Evolutionary conservation across 2,113 vertebrate species (phyloP).

Genomic region (Dicrurus megarhynchus): DNA sequence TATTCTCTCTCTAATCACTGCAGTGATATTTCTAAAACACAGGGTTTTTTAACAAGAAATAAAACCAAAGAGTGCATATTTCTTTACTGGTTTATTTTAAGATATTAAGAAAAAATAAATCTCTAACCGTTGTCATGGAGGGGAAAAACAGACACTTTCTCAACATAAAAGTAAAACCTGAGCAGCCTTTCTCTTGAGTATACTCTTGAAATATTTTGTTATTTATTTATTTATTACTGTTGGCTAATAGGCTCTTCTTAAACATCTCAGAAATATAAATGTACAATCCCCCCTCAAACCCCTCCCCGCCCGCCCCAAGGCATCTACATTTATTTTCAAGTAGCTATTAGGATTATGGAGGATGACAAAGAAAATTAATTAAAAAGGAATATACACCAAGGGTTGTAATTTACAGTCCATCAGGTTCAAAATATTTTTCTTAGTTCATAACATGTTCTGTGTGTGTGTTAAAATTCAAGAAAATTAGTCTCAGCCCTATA

Average conservation of each 20-base stretch:
- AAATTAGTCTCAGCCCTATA: conserved; percentile 21
- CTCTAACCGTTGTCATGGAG: not conserved
- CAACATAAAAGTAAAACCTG: not conserved
- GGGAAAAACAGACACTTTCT: not conserved
- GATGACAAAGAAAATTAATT: conserved; percentile 45
- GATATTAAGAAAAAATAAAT: not conserved
- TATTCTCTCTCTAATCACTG: not conserved
- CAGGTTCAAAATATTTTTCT: conserved; percentile 37
- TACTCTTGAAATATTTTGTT: not conserved
- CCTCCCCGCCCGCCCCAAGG: fast-evolving
- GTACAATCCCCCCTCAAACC: fast-evolving
- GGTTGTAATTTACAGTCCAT: conserved; percentile 27
- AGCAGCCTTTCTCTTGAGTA: not conserved
- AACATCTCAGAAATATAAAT: not conserved
- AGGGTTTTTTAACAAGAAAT: not conserved
- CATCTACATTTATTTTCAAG: not conserved
- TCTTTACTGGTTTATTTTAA: not conserved
- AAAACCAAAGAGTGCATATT: not conserved
- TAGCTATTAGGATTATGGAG: not conserved
- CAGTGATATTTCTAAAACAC: not conserved
- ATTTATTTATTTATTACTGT: not conserved
- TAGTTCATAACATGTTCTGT: not conserved
- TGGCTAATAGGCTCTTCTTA: not conserved
- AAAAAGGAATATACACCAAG: conserved; percentile 32
- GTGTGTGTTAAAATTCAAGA: not conserved